Conservation (phyloP, 2,888 invertebrate species). For the Griposia aprilina region DNA sequence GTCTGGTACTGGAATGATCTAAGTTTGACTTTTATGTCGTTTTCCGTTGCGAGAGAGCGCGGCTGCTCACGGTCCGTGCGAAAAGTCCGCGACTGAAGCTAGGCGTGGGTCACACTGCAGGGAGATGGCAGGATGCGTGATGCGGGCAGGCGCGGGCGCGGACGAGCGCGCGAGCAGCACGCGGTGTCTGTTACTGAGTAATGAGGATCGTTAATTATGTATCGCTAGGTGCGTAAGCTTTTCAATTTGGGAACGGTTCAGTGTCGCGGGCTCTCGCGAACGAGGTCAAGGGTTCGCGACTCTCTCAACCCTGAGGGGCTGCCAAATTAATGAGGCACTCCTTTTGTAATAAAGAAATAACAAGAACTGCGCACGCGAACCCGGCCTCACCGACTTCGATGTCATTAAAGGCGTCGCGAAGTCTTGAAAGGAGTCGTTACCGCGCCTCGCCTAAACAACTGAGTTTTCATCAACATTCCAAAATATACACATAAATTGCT, state of each 20-base stretch:
- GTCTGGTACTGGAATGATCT: slow-evolving; percentile 84
- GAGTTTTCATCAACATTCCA: slow-evolving; percentile 81
- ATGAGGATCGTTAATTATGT: slow-evolving; percentile 90
- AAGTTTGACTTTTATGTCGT: slow-evolving; percentile 86
- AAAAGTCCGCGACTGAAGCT: slow-evolving; percentile 65
- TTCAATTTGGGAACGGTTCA: slow-evolving; percentile 82
- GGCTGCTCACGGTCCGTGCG: slow-evolving; percentile 68
- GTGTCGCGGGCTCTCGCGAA: slow-evolving; percentile 86
- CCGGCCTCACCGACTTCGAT: slow-evolving; percentile 85
- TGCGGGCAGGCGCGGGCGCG: slow-evolving; percentile 38
- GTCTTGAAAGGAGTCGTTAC: slow-evolving; percentile 87
- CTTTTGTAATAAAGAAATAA: slow-evolving; percentile 91
- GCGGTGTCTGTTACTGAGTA: slow-evolving; percentile 85
- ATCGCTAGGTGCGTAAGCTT: slow-evolving; percentile 88
- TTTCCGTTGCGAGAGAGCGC: slow-evolving; percentile 70
- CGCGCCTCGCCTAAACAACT: slow-evolving; percentile 87
- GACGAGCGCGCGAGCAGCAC: slow-evolving; percentile 57
- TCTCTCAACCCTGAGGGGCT: slow-evolving; percentile 89
- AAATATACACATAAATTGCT: slow-evolving; percentile 78
- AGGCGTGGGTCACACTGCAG: slow-evolving; percentile 54
- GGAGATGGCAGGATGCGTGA: slow-evolving; percentile 46
- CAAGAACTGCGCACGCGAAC: slow-evolving; percentile 91
- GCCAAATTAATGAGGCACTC: slow-evolving; percentile 91
- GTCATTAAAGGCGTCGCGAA: slow-evolving; percentile 89
- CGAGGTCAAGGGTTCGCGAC: slow-evolving; percentile 90